Conservation (phyloP, 2,888 invertebrate genomes). For the Volucella inanis region DNA sequence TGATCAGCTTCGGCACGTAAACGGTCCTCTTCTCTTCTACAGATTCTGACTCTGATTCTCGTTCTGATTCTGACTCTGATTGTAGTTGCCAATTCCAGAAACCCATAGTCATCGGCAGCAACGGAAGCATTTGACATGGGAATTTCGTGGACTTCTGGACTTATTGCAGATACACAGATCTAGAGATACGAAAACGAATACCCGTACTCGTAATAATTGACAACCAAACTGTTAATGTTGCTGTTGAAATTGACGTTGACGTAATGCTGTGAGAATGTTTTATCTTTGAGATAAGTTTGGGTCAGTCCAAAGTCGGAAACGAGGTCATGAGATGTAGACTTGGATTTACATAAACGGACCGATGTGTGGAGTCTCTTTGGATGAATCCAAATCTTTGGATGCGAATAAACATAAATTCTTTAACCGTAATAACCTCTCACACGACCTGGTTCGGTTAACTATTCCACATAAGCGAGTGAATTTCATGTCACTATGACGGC, state of each 20-base stretch:
- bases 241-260: too few relatives aligned
- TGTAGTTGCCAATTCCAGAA: slow-evolving; percentile 11
- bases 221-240: slow-evolving; percentile 30
- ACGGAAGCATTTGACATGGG: slow-evolving; percentile 22
- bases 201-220: slow-evolving; percentile 1
- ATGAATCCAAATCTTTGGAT: slow-evolving; percentile 2
- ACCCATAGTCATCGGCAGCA: slow-evolving; percentile 29
- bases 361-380: slow-evolving; percentile 10
- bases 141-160: slow-evolving; percentile 16
- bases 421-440: slow-evolving; percentile 15
- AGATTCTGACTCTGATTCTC: too few relatives aligned
- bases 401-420: slow-evolving; percentile 26
- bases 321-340: slow-evolving; percentile 42
- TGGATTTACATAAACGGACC: slow-evolving; percentile 26
- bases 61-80: background rate
- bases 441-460: slow-evolving; percentile 14
- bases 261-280: slow-evolving; percentile 38
- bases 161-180: slow-evolving; percentile 10
- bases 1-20: slow-evolving; percentile 5
- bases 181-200: slow-evolving; percentile 27
- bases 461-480: background rate
- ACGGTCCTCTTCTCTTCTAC: slow-evolving; percentile 1
- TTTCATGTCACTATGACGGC: background rate
- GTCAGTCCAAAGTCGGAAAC: slow-evolving; percentile 19
- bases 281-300: slow-evolving; percentile 6